Evolutionary conservation across 2,113 vertebrate genomes (phyloP).

Genomic region (Equus przewalskii): DNA sequence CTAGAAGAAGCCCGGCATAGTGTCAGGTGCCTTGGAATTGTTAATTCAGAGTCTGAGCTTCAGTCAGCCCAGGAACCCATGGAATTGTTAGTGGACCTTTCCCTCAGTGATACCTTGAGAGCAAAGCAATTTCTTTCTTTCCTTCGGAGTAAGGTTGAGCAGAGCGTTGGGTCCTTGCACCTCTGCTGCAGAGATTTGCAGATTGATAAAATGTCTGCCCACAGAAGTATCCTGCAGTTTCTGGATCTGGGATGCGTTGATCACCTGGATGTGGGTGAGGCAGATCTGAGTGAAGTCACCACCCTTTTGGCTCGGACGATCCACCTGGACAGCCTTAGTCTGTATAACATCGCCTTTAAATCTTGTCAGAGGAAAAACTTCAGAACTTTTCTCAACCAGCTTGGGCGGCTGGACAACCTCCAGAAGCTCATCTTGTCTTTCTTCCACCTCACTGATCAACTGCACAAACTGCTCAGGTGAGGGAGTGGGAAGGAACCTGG

Average conservation of each 20-base stretch:
- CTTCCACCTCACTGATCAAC: constrained; percentile 10
- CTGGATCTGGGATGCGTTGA: constrained; percentile 34
- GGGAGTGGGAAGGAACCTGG: not conserved
- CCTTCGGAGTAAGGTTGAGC: constrained; percentile 29
- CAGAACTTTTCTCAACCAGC: not conserved
- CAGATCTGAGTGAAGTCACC: not conserved
- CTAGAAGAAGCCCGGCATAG: not conserved
- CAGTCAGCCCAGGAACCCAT: not conserved
- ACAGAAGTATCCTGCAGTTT: not conserved
- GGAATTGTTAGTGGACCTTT: constrained; percentile 50
- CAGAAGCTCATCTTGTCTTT: constrained; percentile 30
- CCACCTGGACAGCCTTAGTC: not conserved
- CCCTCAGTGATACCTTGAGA: not conserved
- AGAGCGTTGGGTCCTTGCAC: constrained; percentile 37
- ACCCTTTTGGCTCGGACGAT: not conserved
- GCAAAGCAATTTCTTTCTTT: constrained; percentile 23
- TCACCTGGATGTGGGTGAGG: not conserved
- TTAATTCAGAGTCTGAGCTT: not conserved
- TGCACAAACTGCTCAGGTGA: constrained; percentile 55
- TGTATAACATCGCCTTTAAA: not conserved
- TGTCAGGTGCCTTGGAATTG: not conserved
- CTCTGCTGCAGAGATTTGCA: constrained; percentile 61
- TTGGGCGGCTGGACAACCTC: not conserved
- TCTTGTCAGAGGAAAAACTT: not conserved
- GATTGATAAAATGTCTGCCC: not conserved